Evolutionary conservation across 2,113 vertebrate species (phyloP).

Genomic region (Gopherus evgoodei): DNA sequence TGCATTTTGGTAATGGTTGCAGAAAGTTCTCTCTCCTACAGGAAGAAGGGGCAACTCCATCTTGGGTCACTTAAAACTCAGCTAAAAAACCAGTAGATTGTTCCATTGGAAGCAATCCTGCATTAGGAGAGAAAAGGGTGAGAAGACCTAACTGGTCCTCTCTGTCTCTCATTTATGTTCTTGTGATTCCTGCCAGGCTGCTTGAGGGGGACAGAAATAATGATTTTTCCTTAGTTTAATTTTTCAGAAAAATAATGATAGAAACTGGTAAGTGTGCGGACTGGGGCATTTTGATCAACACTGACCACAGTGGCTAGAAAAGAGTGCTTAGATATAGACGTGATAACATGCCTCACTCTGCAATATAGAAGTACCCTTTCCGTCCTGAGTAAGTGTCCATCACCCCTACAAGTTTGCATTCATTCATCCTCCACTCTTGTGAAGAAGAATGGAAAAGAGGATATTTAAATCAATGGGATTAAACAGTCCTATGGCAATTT

Average conservation of each 20-base stretch:
- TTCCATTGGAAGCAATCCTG: neutral
- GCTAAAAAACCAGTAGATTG: accelerated
- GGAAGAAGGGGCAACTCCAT: neutral
- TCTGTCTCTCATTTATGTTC: neutral
- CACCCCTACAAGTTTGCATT: slow-evolving; percentile 4
- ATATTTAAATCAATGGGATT: slow-evolving; percentile 57
- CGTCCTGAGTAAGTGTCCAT: slow-evolving; percentile 21
- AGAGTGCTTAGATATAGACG: neutral
- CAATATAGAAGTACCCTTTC: neutral
- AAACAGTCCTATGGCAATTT: slow-evolving; percentile 64
- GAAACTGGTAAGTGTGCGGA: neutral
- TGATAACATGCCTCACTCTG: neutral
- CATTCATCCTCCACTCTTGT: slow-evolving; percentile 52
- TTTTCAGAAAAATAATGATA: neutral
- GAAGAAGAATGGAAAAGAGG: slow-evolving; percentile 31
- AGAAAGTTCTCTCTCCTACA: neutral
- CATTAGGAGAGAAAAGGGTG: neutral
- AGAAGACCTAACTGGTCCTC: accelerated
- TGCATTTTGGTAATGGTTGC: neutral
- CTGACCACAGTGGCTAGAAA: neutral
- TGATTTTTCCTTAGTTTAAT: neutral
- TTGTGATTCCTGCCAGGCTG: neutral
- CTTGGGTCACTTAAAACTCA: neutral
- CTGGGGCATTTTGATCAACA: neutral
- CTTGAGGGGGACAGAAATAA: neutral